Base-by-base conservation (phyloP, 2,888 invertebrate genomes). In the Zelleria hepariella region DNA sequence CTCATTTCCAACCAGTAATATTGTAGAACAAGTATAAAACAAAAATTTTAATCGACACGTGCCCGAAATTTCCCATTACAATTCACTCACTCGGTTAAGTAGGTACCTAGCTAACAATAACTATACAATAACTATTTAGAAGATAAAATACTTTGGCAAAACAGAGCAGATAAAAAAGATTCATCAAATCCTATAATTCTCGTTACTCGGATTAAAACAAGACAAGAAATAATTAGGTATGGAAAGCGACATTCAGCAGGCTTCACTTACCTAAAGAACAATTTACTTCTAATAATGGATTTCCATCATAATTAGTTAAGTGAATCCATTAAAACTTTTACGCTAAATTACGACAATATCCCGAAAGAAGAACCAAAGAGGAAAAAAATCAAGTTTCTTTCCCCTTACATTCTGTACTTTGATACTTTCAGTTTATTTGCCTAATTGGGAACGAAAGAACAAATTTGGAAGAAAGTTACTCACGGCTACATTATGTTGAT, bases 381-480 rank as follows among this genome's bases (percentile, higher is more conserved):
- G 59, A 66, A 72, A 72, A 72, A 70, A 72, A 68, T 64, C 63
- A 67, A 71, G 61, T 70, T 73, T 68, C 69, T 69, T 69, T 71
- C 32, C 32, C 32, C 32, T 42, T 42, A 42, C 32, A 42, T 42
- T 76, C 68, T 69, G 68, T 75, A 70, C 70, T 74, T 69, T 69
- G 68, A 70, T 74, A 71, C 70, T 74, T 20, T 20, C 15, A 42
- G 20, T 71, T 67, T 65, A 66, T 69, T 74, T 66, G 61, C 67
- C 70, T 77, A 76, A 78, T 76, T 76, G 73, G 73, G 72, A 71
- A 68, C 68, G 68, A 71, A 71, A 63, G 69, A 74, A 76, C 74
- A 73, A 78, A 77, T 78, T 72, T 74, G 73, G 26, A 42, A 42
- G 32, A 42, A 42, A 42, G 32, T 42, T 42, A 42, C 32, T 15